These are phyloP conservation scores for Denticeps clupeoides DNA, from an alignment of 2,797 vertebrate genomes.

Conservation along the genomic window DNA sequence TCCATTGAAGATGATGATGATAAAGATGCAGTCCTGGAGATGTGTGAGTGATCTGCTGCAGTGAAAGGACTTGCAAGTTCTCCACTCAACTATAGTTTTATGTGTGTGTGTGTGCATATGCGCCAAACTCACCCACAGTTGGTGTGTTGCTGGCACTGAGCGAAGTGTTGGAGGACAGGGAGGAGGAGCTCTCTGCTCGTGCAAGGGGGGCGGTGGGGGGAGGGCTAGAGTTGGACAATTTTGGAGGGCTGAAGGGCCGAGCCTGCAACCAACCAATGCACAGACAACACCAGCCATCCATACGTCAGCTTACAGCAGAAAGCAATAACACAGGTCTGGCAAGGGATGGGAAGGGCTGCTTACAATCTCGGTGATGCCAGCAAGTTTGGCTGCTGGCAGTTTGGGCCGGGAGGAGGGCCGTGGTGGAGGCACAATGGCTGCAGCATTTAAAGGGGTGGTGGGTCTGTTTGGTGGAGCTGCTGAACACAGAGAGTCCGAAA, in stretches of 20 bases:
- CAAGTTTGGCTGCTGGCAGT: conserved; percentile 76
- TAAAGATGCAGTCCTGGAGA: not conserved
- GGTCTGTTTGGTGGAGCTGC: conserved; percentile 56
- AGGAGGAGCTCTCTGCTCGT: conserved; percentile 90
- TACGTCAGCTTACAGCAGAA: not conserved
- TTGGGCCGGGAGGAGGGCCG: conserved; percentile 91
- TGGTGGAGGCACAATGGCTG: conserved; percentile 83
- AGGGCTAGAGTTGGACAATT: conserved; percentile 75
- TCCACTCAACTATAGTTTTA: conserved; percentile 8
- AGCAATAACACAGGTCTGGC: not conserved
- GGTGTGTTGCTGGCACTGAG: conserved; percentile 88
- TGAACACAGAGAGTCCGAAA: not conserved
- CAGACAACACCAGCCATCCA: not conserved
- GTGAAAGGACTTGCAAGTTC: too few relatives aligned
- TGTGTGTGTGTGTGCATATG: not conserved
- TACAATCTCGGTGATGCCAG: conserved; percentile 94
- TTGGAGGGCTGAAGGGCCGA: conserved; percentile 84
- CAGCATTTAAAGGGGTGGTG: conserved; percentile 75
- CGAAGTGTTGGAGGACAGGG: conserved; percentile 86
- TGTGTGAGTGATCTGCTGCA: too few relatives aligned
- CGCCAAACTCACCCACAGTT: conserved; percentile 72
- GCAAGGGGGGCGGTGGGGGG: conserved; percentile 80
- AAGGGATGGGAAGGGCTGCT: too few relatives aligned
- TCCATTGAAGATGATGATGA: not conserved
- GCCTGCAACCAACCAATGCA: conserved; percentile 55